Conservation (phyloP, 1,140 invertebrate genomes). For the Ostrea denselamellosa region DNA sequence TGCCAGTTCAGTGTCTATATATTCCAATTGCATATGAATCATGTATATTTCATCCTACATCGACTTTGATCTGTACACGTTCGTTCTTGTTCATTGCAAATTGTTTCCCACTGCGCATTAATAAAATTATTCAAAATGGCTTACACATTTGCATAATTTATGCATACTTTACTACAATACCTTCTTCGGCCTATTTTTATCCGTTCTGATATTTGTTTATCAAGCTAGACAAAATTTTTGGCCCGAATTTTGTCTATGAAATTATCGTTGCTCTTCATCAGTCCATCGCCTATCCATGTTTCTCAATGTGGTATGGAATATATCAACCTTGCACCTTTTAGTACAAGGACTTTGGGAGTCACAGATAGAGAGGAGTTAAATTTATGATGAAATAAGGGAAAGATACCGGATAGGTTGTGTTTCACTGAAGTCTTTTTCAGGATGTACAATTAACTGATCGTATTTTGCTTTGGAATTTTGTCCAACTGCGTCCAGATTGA, state of each 20-base stretch:
- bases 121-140: slow-evolving; percentile 46
- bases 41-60: neutral
- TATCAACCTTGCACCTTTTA: slow-evolving; percentile 42
- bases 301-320: slow-evolving; percentile 45
- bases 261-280: slow-evolving; percentile 47
- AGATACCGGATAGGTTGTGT: slow-evolving; percentile 49
- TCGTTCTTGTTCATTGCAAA: neutral
- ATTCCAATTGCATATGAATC: slow-evolving; percentile 16
- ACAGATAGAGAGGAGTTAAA: slow-evolving; percentile 42
- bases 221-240: slow-evolving; percentile 31
- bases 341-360: slow-evolving; percentile 43
- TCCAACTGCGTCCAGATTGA: slow-evolving; percentile 48
- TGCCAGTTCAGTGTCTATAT: slow-evolving; percentile 5
- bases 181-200: slow-evolving; percentile 45
- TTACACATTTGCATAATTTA: slow-evolving; percentile 54
- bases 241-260: slow-evolving; percentile 38
- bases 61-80: neutral
- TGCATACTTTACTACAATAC: slow-evolving; percentile 53
- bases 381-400: slow-evolving; percentile 48
- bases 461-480: slow-evolving; percentile 45
- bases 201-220: slow-evolving; percentile 41
- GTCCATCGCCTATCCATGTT: slow-evolving; percentile 46
- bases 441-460: slow-evolving; percentile 48
- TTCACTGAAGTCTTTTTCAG: slow-evolving; percentile 53
- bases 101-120: neutral